Base-by-base conservation (phyloP, 2,797 vertebrate species). In the Sciurus carolinensis region DNA sequence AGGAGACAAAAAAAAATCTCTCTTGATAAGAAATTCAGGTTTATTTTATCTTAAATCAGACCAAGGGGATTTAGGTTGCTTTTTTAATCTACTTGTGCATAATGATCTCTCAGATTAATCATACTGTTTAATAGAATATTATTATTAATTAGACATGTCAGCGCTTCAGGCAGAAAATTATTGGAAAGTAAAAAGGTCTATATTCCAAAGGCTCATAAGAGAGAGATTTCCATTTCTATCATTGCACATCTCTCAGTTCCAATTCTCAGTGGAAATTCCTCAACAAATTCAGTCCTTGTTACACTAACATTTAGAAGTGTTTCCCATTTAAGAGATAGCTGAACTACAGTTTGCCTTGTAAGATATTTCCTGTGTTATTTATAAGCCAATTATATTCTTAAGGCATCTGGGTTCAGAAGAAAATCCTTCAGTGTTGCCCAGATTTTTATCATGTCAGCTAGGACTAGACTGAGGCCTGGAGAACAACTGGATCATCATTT, bases 11-110 rank as follows among this genome's bases (percentile, higher is more conserved):
- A 36, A 69, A 94, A 96, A 93, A 67, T 66, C 79, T 95, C 39
- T 81, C 66, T 88, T 64, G 84, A 95, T 81, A 4, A 96, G 95
- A 97, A 97, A 95, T 90, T 90, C 87, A 24, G 87, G 86, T 96
- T 97, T 97, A 59, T 97, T 97, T 98, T 97, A 97, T 96, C 93
- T 97, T 94, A 97, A 96, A 96, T 62, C 96, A 80, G 75, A 97
- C 94, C 97, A 89, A 90, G 91, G 94, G 82, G 93, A 98, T 95
- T 97, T 94, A 59, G 75, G 85, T 95, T 97, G 90, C 91, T 96
- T 97, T 97, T 98, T 98, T 82, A 98, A 97, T 96, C 98, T 97
- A 97, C 75, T 96, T 96, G 73, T 91, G 67, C 92, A 94, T 97
- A 97, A 96, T 67, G 89, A 96, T 96, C 91, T 96, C 96, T 96